Conservation (phyloP, 2,797 vertebrate genomes). For the Peromyscus nudipes region DNA sequence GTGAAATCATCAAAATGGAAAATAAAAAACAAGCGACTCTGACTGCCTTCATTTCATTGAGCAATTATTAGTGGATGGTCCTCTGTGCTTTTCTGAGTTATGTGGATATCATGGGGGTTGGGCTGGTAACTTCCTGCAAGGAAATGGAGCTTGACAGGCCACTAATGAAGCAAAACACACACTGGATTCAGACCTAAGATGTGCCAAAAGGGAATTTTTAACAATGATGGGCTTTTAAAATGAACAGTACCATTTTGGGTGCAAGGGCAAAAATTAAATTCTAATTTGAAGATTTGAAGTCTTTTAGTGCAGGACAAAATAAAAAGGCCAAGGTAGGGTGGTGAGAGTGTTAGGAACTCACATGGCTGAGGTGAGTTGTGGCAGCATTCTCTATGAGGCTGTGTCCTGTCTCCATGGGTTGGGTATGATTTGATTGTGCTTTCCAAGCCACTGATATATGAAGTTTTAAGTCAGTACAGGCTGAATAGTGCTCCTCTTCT, state of each 20-base stretch:
- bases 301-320: background rate
- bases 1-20: background rate
- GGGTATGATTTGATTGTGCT: background rate
- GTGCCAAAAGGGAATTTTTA: background rate
- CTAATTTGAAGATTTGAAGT: background rate
- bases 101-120: background rate
- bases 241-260: background rate
- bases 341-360: background rate
- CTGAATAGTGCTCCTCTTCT: background rate
- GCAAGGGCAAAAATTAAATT: background rate
- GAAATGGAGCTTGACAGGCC: background rate
- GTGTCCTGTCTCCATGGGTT: rapidly evolving
- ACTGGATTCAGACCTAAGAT: background rate
- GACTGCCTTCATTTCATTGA: conserved; percentile 1
- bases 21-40: background rate
- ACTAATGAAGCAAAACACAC: rapidly evolving
- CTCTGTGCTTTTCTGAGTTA: background rate
- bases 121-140: background rate
- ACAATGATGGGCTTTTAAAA: background rate
- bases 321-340: background rate
- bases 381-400: background rate
- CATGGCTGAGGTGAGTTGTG: background rate
- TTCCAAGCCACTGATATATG: background rate
- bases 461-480: background rate
- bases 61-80: background rate